Conservation (phyloP, 2,797 vertebrate species). For the Sebastes hubbsi region DNA sequence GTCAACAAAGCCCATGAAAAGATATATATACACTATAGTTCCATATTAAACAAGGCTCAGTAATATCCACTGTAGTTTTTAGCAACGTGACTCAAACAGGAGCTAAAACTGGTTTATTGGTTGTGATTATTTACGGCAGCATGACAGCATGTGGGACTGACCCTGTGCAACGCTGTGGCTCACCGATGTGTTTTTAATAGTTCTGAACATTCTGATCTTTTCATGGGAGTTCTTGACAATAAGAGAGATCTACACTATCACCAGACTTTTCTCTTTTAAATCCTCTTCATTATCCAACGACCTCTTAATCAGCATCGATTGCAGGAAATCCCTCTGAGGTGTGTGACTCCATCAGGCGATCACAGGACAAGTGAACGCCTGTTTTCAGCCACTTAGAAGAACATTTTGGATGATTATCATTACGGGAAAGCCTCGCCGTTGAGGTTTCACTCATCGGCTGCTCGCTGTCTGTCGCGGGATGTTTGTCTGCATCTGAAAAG, state of each 20-base stretch:
- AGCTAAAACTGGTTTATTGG: constrained; percentile 11
- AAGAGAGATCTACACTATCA: background rate
- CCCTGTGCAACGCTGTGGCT: background rate
- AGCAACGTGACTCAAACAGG: constrained; percentile 2
- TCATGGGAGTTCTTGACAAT: constrained; percentile 13
- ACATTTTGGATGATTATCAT: constrained; percentile 17
- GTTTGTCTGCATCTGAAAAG: constrained; percentile 4
- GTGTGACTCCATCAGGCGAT: background rate
- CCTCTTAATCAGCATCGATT: constrained; percentile 13
- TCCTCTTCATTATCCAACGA: background rate
- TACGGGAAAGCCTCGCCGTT: background rate
- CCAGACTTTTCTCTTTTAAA: background rate
- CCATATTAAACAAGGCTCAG: background rate
- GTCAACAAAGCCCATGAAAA: too few relatives aligned
- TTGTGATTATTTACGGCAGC: background rate
- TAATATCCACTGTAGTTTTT: background rate
- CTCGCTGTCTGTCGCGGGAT: constrained; percentile 1
- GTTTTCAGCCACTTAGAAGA: constrained; percentile 24
- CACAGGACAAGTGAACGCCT: background rate
- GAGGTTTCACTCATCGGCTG: constrained; percentile 8
- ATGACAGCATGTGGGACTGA: background rate
- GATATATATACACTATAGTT: background rate
- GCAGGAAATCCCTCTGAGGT: constrained; percentile 16
- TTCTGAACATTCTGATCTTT: background rate
- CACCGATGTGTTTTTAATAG: constrained; percentile 8